A percentile compares a stretch with the other conserved stretches of the same genome.
Evolutionary conservation across 1,140 invertebrate species (phyloP).

Genomic region (Formica selysi): DNA sequence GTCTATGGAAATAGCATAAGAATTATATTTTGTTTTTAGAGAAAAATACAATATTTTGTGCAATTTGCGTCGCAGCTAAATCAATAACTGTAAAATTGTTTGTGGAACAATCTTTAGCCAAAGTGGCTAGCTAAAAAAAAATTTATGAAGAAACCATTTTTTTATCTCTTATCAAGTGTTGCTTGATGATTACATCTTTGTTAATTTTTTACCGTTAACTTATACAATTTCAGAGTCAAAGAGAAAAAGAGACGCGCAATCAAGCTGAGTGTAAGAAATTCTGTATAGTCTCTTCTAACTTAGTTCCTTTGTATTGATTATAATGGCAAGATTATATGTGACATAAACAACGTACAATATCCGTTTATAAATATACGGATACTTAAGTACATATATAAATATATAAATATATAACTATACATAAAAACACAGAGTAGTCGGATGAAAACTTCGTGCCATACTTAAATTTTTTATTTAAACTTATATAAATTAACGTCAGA

Average conservation of each 20-base stretch:
- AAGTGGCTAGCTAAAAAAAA: neutral
- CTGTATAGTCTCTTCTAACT: constrained; percentile 40
- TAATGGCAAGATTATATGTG: constrained; percentile 55
- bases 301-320: constrained; percentile 60
- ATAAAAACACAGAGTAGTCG: constrained; percentile 31
- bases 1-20: neutral
- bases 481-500: constrained; percentile 5
- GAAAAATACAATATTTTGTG: constrained; percentile 7
- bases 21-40: neutral
- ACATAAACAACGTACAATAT: constrained; percentile 69
- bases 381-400: constrained; percentile 42
- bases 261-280: constrained; percentile 40
- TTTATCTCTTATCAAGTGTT: neutral
- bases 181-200: constrained; percentile 20
- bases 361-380: constrained; percentile 55
- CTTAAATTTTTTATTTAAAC: constrained; percentile 27
- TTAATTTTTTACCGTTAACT: constrained; percentile 20
- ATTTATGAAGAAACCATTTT: constrained; percentile 26
- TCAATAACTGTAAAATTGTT: neutral
- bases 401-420: constrained; percentile 19
- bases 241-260: neutral
- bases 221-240: constrained; percentile 5
- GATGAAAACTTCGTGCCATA: constrained; percentile 68
- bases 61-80: constrained; percentile 22
- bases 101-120: neutral